Evolutionary conservation across 2,888 invertebrate genomes (phyloP), one percentile per base, ranked within the genome.

Genomic region (Chaetoderma sp.): DNA sequence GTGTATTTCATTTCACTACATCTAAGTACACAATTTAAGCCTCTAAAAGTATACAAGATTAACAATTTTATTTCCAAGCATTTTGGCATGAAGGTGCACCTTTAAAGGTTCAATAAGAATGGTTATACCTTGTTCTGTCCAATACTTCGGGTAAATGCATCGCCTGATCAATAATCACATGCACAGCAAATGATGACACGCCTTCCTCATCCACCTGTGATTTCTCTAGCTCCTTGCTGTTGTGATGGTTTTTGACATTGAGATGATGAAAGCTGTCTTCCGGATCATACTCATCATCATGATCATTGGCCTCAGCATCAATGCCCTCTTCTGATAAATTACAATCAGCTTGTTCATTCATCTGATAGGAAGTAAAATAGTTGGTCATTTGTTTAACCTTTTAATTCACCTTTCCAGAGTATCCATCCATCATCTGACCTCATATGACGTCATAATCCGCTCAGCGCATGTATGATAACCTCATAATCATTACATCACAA

Each of bases 151-250:
- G 82, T 42, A 85, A 70, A 68, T 84, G 85, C 68, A 83, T 73
- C 13, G 85, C 85, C 54, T 83, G 70, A 60, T 85, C 85, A 1
- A 85, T 78, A 60, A 74, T 74, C 44, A 85, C 70, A n/a, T 79
- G 68, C 0, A 77, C 81, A 33, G 69, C 60, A 64, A 82, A 81
- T 32, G 72, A 72, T 1, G 73, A 50, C 2, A 57, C 65, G 18
- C 32, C n/a, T 8, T 63, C 28, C 21, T 36, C 45, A 23, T 25
- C 52, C 49, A 18, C 21, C 52, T 52, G 28, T 13, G 23, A 21
- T 49, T 4, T 8, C 30, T 52, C 5, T 4, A 16, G 16, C 13
- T 33, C 13, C 6, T 47, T n/a, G 8, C 23, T n/a, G 16, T 13
- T 8, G 6, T 8, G 47, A n/a, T 16, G 52, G 28, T 16, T 18